phyloP scores from a whole-genome alignment of 2,113 vertebrate genomes.

The Lynx canadensis region DNA sequence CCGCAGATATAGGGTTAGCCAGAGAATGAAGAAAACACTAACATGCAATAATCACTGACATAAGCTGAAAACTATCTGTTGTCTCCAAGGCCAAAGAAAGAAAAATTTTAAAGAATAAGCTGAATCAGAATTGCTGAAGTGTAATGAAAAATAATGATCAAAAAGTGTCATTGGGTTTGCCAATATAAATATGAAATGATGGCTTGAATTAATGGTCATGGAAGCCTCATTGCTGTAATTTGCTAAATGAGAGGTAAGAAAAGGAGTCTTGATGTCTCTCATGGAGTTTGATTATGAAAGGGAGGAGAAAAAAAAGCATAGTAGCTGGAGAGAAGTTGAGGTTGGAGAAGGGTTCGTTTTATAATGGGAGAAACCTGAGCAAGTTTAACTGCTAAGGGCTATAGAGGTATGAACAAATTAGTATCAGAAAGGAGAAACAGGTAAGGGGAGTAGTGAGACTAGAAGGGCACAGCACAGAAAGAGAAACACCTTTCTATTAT shows the following conservation, averaged over 20 bases:
- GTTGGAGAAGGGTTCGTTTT: not conserved
- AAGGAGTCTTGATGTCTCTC: not conserved
- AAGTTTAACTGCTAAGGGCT: not conserved
- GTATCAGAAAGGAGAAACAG: not conserved
- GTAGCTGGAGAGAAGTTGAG: not conserved
- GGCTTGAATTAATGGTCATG: not conserved
- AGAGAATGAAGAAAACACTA: not conserved
- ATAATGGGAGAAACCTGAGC: not conserved
- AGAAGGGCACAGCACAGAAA: not conserved
- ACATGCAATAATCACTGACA: not conserved
- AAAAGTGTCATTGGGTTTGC: not conserved
- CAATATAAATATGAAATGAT: not conserved
- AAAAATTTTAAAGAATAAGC: not conserved
- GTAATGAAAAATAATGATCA: not conserved
- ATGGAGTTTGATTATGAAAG: not conserved
- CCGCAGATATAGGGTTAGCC: not conserved
- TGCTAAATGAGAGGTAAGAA: not conserved
- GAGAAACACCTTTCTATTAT: not conserved
- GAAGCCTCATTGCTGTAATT: not conserved
- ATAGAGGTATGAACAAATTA: not conserved
- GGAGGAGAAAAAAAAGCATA: not conserved
- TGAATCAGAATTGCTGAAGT: not conserved
- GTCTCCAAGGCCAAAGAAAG: not conserved
- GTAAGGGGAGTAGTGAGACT: not conserved
- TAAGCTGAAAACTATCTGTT: not conserved